Conservation (phyloP, 2,113 vertebrate species). For the Gila orcuttii region DNA sequence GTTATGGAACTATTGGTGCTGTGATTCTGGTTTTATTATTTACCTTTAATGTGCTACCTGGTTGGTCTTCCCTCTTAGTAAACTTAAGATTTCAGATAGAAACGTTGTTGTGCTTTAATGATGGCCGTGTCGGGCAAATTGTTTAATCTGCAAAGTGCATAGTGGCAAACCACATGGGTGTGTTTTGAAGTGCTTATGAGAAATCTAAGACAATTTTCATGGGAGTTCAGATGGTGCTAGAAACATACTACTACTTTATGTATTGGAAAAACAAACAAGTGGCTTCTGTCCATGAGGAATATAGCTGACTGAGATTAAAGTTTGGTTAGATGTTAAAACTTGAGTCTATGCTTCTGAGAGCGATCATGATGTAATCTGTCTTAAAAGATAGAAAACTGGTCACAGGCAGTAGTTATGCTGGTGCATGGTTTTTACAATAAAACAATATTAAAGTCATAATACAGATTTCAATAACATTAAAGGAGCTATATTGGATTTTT, state of each 20-base stretch:
- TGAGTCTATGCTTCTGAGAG: not conserved
- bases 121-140: not conserved
- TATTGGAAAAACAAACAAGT: conserved; percentile 4
- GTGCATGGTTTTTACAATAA: not conserved
- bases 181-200: conserved; percentile 22
- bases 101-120: conserved; percentile 2
- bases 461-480: conserved; percentile 19
- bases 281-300: not conserved
- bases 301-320: conserved; percentile 17
- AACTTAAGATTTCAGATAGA: conserved; percentile 21
- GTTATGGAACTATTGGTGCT: conserved; percentile 56
- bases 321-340: not conserved
- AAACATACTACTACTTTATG: conserved; percentile 26
- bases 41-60: conserved; percentile 52
- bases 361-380: conserved; percentile 2
- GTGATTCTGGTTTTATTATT: conserved; percentile 70
- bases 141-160: conserved; percentile 33
- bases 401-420: not conserved
- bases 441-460: not conserved
- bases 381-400: not conserved
- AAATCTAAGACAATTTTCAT: conserved; percentile 24
- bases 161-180: conserved; percentile 3
- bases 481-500: not conserved
- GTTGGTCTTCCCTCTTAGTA: conserved; percentile 17
- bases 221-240: conserved; percentile 18